These are phyloP conservation scores for Mayetiola destructor DNA, from an alignment of 2,888 invertebrate genomes.

Conservation along the genomic window DNA sequence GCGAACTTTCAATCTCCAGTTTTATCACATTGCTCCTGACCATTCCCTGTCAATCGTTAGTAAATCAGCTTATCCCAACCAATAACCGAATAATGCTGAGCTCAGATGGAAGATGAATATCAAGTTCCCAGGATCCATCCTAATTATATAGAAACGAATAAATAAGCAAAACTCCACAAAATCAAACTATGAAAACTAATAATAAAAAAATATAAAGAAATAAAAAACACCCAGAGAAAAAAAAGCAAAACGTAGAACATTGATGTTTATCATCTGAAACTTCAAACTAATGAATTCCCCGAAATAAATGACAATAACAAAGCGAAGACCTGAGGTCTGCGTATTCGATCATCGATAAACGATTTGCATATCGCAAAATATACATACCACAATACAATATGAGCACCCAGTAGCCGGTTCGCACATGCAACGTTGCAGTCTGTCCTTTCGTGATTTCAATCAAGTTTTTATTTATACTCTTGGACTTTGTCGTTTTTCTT, in stretches of 20 bases:
- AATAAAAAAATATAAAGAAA: neutral
- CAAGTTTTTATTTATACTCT: conserved; percentile 1
- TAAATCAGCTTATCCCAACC: neutral
- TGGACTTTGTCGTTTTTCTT: neutral
- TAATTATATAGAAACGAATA: too few relatives aligned
- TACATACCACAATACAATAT: neutral
- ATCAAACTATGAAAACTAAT: neutral
- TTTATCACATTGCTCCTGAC: too few relatives aligned
- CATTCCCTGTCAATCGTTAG: too few relatives aligned
- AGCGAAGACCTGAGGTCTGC: too few relatives aligned
- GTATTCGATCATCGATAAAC: conserved; percentile 6
- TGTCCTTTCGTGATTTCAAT: neutral
- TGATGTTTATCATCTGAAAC: conserved; percentile 10
- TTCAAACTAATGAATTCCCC: conserved; percentile 12
- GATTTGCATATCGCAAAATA: conserved; percentile 7
- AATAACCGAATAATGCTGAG: too few relatives aligned
- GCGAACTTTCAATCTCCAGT: too few relatives aligned
- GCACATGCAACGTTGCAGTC: too few relatives aligned
- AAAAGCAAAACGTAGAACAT: neutral
- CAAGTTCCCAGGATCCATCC: too few relatives aligned
- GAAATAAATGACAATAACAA: neutral
- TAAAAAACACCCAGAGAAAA: neutral
- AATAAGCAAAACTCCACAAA: too few relatives aligned
- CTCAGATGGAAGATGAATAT: too few relatives aligned
- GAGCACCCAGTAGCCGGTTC: neutral